A percentile compares a stretch with the other conserved stretches of the same genome.
phyloP scores from a whole-genome alignment of 2,113 vertebrate genomes.

The Cochlearius cochlearius region DNA sequence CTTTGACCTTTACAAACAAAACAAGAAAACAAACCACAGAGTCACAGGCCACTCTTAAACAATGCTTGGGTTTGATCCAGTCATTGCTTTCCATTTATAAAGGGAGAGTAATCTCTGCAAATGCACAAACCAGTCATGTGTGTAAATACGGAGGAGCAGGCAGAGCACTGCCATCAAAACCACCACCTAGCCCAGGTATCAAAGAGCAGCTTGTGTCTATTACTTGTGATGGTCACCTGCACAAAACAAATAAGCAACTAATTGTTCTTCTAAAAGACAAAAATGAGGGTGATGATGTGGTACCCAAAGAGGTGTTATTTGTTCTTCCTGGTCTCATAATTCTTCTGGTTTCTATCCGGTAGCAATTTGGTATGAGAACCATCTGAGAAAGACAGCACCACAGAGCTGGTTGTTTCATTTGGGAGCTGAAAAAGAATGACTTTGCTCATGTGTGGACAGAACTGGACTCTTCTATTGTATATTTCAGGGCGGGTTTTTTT shows the following conservation, averaged over 20 bases:
- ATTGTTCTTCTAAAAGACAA: not conserved
- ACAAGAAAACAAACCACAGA: conserved; percentile 19
- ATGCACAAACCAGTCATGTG: not conserved
- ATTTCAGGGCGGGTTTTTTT: not conserved
- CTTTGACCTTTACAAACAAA: conserved; percentile 36
- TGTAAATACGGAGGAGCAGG: not conserved
- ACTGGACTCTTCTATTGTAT: not conserved
- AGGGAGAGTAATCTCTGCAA: conserved; percentile 29
- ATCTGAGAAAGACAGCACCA: not conserved
- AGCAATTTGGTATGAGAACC: not conserved
- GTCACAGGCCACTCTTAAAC: conserved; percentile 21
- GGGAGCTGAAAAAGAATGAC: not conserved
- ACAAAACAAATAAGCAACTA: not conserved
- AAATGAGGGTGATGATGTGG: not conserved
- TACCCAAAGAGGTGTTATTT: not conserved
- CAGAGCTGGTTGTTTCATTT: not conserved
- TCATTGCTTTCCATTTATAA: conserved; percentile 48
- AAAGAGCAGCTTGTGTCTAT: not conserved
- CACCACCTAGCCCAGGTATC: not conserved
- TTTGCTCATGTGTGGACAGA: not conserved
- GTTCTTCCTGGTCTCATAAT: not conserved
- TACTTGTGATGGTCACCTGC: not conserved
- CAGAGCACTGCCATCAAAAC: not conserved
- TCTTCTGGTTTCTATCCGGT: not conserved
- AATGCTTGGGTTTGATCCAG: conserved; percentile 53